phyloP scores from a whole-genome alignment of 2,797 vertebrate genomes.

The Halcyon chelicuti region DNA sequence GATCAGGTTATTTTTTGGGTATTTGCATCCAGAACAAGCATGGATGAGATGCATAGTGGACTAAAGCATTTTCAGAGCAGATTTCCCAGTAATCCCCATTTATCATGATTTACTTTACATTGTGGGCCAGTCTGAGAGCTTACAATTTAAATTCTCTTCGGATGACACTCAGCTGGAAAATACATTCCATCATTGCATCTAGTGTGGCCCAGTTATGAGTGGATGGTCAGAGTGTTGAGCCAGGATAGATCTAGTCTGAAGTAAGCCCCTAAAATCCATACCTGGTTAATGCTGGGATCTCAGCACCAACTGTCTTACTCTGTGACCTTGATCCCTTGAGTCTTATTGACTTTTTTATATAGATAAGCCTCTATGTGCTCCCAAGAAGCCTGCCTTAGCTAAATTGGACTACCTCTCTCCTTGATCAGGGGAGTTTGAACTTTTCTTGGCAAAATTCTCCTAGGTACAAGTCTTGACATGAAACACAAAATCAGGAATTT shows the following conservation, averaged over 20 bases:
- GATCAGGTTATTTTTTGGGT: neutral
- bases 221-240: neutral
- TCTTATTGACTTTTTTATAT: neutral
- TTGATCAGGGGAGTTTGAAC: neutral
- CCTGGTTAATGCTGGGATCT: neutral
- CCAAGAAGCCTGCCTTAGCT: neutral
- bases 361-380: neutral
- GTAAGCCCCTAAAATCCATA: neutral
- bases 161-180: neutral
- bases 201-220: neutral
- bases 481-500: neutral
- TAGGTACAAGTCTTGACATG: neutral
- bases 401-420: neutral
- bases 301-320: rapidly evolving
- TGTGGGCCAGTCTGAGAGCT: neutral
- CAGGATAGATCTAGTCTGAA: neutral
- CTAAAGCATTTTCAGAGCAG: neutral
- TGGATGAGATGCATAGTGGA: neutral
- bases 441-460: neutral
- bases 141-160: neutral
- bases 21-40: neutral
- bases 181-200: neutral
- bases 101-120: neutral
- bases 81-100: neutral
- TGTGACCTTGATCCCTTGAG: neutral